Conservation (phyloP, 2,888 invertebrate species). For the Vanessa cardui region DNA sequence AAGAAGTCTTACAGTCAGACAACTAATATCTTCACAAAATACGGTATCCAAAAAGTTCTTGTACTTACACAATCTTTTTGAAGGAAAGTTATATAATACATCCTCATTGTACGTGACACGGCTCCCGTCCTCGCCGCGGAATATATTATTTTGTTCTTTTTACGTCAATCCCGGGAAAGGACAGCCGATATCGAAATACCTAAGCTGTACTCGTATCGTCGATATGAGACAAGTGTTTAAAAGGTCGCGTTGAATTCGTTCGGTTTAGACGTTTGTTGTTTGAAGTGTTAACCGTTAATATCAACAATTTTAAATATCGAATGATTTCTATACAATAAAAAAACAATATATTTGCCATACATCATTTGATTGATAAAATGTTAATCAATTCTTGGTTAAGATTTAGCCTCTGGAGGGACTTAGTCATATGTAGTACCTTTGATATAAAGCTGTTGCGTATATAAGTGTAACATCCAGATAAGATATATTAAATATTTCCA, state of each 20-base stretch:
- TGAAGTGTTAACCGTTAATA: not conserved
- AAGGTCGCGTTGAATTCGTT: conserved; percentile 1
- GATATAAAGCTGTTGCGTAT: too few species aligned
- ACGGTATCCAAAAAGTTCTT: conserved; percentile 27
- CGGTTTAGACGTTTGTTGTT: not conserved
- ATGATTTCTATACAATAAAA: too few species aligned
- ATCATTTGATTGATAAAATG: too few species aligned
- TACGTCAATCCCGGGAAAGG: conserved; percentile 45
- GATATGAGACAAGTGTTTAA: conserved; percentile 29
- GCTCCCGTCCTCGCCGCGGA: conserved; percentile 48
- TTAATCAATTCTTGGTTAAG: too few species aligned
- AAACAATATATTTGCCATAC: too few species aligned
- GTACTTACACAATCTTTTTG: conserved; percentile 31
- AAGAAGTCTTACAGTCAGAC: not conserved
- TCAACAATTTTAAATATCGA: not conserved
- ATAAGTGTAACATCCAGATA: too few species aligned
- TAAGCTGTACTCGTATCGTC: conserved; percentile 27
- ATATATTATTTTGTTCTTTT: conserved; percentile 58
- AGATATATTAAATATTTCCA: too few species aligned
- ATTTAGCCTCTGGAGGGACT: too few species aligned
- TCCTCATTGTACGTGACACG: conserved; percentile 41
- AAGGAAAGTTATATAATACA: conserved; percentile 38
- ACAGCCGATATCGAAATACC: conserved; percentile 34
- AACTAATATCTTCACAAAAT: conserved; percentile 30
- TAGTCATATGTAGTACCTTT: too few species aligned